Percentiles rank a stretch among this genome's conserved stretches.
phyloP scores from a whole-genome alignment of 2,113 vertebrate genomes.

The Mohoua ochrocephala region DNA sequence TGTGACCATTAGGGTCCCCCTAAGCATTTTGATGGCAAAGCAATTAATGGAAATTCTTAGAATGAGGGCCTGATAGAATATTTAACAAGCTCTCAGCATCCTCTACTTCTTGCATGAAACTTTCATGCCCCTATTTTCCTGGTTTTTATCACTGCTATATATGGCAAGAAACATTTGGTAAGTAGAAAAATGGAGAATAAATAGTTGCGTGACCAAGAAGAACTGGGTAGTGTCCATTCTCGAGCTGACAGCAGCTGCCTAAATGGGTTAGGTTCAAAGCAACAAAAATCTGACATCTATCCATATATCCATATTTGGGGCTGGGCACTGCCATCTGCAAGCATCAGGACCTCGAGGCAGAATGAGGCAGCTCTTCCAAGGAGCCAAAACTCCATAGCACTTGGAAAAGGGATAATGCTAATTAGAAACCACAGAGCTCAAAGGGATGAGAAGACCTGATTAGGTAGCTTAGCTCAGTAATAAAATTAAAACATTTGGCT shows the following conservation, averaged over 20 bases:
- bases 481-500: not conserved
- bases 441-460: not conserved
- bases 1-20: not conserved
- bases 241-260: not conserved
- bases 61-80: not conserved
- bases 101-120: not conserved
- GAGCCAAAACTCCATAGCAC: not conserved
- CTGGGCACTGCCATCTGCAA: not conserved
- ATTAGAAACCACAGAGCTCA: not conserved
- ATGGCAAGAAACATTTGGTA: not conserved
- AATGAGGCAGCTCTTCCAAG: not conserved
- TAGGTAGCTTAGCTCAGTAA: not conserved
- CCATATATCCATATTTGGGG: not conserved
- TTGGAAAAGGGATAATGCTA: not conserved
- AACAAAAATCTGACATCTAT: not conserved
- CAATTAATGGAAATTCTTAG: slow-evolving; percentile 25
- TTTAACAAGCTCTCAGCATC: not conserved
- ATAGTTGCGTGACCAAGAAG: not conserved
- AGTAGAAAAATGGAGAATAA: not conserved
- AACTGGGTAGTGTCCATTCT: not conserved
- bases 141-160: not conserved
- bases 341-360: not conserved
- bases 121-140: not conserved
- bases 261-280: not conserved
- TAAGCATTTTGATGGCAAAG: slow-evolving; percentile 38